Conservation (phyloP, 92 coral and sea anemone species). For the Phymanthus crucifer region DNA sequence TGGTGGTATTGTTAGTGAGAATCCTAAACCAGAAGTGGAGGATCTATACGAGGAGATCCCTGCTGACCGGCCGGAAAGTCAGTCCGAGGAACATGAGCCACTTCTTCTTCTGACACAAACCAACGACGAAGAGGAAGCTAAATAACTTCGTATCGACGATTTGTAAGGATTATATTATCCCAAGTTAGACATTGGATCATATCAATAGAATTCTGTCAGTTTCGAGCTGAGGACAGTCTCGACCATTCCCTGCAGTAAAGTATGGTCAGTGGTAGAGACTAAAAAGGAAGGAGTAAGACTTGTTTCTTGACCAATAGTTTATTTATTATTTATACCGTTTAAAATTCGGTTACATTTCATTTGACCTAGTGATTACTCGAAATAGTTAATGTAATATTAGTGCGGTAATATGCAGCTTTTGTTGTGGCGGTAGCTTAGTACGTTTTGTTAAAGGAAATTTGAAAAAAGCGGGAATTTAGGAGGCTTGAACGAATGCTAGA, state of each 20-base stretch:
- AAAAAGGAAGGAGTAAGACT: background rate
- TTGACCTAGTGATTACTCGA: background rate
- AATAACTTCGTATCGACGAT: background rate
- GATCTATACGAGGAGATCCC: conserved; percentile 28
- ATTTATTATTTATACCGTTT: background rate
- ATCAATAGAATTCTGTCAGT: background rate
- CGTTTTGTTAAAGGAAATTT: background rate
- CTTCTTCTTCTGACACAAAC: background rate
- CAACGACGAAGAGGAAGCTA: background rate
- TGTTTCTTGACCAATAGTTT: background rate
- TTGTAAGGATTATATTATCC: background rate
- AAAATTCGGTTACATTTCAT: background rate
- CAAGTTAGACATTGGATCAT: background rate
- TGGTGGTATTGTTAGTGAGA: conserved; percentile 5
- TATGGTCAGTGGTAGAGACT: background rate
- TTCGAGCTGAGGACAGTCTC: background rate
- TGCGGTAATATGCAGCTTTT: too few relatives aligned
- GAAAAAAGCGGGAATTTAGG: background rate
- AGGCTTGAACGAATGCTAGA: background rate
- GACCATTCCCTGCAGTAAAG: background rate
- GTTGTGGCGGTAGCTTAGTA: background rate
- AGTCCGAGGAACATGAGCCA: conserved; percentile 13
- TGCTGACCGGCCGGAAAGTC: conserved; percentile 12
- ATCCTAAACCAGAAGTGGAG: conserved; percentile 6
- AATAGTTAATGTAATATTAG: too few relatives aligned